Evolutionary conservation across 92 coral and sea anemone species (phyloP), one percentile per base, ranked within the genome.

Genomic region (Phymanthus crucifer): DNA sequence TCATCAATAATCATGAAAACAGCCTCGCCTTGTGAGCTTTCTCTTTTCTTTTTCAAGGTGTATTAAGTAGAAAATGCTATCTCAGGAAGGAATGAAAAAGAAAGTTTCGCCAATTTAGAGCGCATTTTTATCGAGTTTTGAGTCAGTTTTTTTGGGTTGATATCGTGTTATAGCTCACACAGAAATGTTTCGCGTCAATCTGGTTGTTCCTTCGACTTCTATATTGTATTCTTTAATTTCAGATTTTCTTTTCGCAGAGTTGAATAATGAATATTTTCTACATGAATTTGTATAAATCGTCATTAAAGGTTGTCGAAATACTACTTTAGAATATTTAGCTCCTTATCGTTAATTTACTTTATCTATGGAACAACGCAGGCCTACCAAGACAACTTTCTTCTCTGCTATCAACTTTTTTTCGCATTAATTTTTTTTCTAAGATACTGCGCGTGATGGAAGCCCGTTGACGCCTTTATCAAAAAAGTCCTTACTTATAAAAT

Each of bases 241-340:
- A 18, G 6, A 18, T 70, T 70, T 70, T 43, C 52, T 40, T 72
- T 61, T 23, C 38, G 33, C 32, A 37, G 31, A 40, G 16, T 17
- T 61, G 68, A 23, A 72, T 40, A 37, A 38, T 72, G 29, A 40
- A 38, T 14, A 72, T 31, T 47, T 74, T 23, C 37, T 50, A 16
- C 29, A 47, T 46, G n/a, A 50, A 74, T 74, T 40, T 74, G 78
- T 7, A 74, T 48, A 50, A 74, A 31, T 47, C 7, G 66, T 74
- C 35, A 72, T 50, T 74, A 74, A 74, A 74, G 66, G 78, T 74
- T 27, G 78, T 74, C 78, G 78, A 74, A 74, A 74, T 74, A 74
- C 45, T 74, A 74, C 78, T 74, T 74, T 74, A 65, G 40, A 56
- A 61, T 37, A 74, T 74, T 74, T 56, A 18, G 18, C 27, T 74